Conservation (phyloP, 2,888 invertebrate species). For the Altica lythri region DNA sequence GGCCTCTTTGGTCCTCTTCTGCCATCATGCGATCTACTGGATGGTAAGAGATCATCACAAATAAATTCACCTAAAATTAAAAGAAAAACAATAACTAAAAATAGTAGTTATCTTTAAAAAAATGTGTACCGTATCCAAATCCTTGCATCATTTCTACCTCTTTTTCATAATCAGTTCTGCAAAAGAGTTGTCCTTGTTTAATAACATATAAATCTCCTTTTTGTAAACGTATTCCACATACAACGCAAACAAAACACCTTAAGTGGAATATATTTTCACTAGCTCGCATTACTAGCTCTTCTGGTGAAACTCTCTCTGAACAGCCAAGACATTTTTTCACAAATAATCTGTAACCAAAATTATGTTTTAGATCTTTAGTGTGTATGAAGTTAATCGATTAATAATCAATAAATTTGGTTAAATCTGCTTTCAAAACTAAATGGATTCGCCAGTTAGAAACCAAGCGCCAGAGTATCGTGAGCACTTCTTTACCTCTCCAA, state of each 20-base stretch:
- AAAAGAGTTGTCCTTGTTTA: slow-evolving; percentile 77
- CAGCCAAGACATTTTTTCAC: slow-evolving; percentile 77
- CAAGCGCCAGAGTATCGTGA: too few relatives aligned
- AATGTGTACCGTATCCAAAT: slow-evolving; percentile 59
- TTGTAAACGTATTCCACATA: slow-evolving; percentile 74
- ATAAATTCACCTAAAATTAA: slow-evolving; percentile 61
- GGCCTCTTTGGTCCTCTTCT: slow-evolving; percentile 79
- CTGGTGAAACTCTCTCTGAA: slow-evolving; percentile 70
- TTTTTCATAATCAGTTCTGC: slow-evolving; percentile 79
- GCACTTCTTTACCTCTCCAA: too few relatives aligned
- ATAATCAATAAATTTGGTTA: too few relatives aligned
- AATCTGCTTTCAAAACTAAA: too few relatives aligned
- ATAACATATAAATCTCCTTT: slow-evolving; percentile 83
- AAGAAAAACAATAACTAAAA: too few relatives aligned
- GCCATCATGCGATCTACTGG: slow-evolving; percentile 66
- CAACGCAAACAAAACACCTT: slow-evolving; percentile 78
- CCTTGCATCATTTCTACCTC: slow-evolving; percentile 75
- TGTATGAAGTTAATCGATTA: too few relatives aligned
- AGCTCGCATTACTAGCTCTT: slow-evolving; percentile 81
- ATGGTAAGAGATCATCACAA: slow-evolving; percentile 64
- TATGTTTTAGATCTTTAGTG: not conserved
- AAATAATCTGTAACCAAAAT: slow-evolving; percentile 63
- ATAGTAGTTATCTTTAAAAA: not conserved
- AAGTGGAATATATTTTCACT: slow-evolving; percentile 77
- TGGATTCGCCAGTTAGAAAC: too few relatives aligned